Base-by-base conservation (phyloP, 2,888 invertebrate species). In the Sylvicola cinctus region DNA sequence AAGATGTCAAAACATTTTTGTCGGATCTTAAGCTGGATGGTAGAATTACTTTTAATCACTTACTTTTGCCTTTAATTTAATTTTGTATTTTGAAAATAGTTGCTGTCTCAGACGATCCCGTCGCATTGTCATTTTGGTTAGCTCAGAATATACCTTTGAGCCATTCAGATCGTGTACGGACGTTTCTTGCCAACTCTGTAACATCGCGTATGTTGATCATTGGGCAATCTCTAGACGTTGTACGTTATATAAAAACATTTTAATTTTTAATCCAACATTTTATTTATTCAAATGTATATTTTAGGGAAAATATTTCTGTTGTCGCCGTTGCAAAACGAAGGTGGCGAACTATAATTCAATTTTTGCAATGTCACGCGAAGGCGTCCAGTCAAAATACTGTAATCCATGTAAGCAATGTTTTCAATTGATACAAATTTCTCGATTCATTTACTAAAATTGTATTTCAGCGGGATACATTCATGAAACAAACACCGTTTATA, bases 281-380 rank as follows among this genome's bases (percentile, higher is more conserved):
- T 31, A 20, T 10, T 12, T 20, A n/a, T 23, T 37, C 7, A 25
- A 32, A 17, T 20, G 23, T 17, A 15, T 38, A 31, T 46, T 47
- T 11, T 42, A 69, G 61, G 61, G 61, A 36, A 54, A 65, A 36
- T 57, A 59, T 40, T 61, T 67, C 40, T 63, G 63, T 39, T 79
- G 81, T 44, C 59, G 60, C 29, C 55, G 56, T 36, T 66, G 64
- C 43, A 56, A 60, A 31, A 67, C 66, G 38, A 55, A 63, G 36
- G 63, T 80, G 32, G 72, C 70, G 2, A 61, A 65, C 41, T 74
- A 74, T 41, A 62, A 63, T 5, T 69, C 80, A 45, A 65, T 81
- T 34, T 78, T 85, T 57, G 72, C 77, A 31, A 80, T 87, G 78
- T 76, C 78, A 8, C 67, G 70, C 43, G 76, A 78, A 48, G 84